phyloP scores from a whole-genome alignment of 92 coral and sea anemone genomes.

The Anthopleura xanthogrammica region DNA sequence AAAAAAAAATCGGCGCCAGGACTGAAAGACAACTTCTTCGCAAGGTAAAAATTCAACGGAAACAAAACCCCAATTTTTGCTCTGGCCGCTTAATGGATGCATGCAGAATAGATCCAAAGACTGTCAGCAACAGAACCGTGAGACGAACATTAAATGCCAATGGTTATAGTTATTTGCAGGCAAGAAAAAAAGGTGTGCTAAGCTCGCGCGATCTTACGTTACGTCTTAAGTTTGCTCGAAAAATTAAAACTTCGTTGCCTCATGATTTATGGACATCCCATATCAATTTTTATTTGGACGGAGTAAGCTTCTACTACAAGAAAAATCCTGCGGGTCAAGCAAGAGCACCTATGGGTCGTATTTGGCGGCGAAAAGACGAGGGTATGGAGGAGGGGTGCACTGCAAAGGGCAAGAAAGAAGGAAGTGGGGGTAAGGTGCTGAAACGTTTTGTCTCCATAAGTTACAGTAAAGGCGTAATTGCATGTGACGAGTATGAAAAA shows the following conservation, averaged over 20 bases:
- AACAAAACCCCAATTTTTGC: background rate
- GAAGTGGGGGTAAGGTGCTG: slow-evolving; percentile 39
- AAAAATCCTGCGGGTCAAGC: slow-evolving; percentile 42
- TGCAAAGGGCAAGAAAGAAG: slow-evolving; percentile 48
- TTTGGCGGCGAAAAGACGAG: slow-evolving; percentile 42
- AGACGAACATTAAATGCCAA: background rate
- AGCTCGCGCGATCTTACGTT: slow-evolving; percentile 1
- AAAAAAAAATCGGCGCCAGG: background rate
- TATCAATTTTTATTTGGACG: slow-evolving; percentile 48
- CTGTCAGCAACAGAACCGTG: slow-evolving; percentile 1
- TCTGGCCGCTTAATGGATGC: background rate
- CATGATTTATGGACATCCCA: slow-evolving; percentile 29
- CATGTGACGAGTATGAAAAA: slow-evolving; percentile 34
- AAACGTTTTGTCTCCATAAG: slow-evolving; percentile 29
- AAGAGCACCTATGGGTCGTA: slow-evolving; percentile 40
- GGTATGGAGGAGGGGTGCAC: slow-evolving; percentile 44
- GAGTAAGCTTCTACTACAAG: slow-evolving; percentile 39
- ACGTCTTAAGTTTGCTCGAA: slow-evolving; percentile 19
- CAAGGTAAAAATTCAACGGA: background rate
- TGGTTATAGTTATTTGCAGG: slow-evolving; percentile 6
- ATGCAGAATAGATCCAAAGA: background rate
- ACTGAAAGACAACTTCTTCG: background rate
- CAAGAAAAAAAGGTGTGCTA: slow-evolving; percentile 39
- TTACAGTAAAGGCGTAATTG: slow-evolving; percentile 39
- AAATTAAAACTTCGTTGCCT: background rate